Evolutionary conservation across 1,140 invertebrate species (phyloP).

Genomic region (Heliothis virescens): DNA sequence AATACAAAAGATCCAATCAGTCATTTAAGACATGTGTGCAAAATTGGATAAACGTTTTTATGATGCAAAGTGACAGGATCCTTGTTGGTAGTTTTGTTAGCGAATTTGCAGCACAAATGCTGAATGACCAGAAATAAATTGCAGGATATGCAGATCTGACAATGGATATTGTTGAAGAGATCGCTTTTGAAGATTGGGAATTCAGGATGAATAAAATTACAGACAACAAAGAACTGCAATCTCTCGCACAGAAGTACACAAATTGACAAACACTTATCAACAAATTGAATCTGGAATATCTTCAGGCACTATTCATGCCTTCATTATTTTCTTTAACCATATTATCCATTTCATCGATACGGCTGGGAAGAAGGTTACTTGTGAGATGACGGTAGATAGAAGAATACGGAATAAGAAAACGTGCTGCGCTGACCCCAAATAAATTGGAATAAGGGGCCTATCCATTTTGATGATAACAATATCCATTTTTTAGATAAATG

Average conservation of each 20-base stretch:
- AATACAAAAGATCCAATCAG: neutral
- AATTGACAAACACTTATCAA: neutral
- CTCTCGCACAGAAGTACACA: neutral
- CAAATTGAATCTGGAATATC: neutral
- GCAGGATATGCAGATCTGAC: conserved; percentile 15
- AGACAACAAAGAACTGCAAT: neutral
- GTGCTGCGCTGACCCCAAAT: too few relatives aligned
- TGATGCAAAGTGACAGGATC: conserved; percentile 5
- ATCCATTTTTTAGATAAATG: too few relatives aligned
- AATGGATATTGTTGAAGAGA: neutral
- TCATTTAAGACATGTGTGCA: conserved; percentile 16
- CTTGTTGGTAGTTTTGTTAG: neutral
- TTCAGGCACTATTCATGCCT: neutral
- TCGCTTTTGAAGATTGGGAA: neutral
- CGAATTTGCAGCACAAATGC: neutral
- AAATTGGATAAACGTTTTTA: conserved; percentile 19
- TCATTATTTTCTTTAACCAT: conserved; percentile 7
- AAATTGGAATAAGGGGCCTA: too few relatives aligned
- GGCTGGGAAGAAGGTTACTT: too few relatives aligned
- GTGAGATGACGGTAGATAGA: too few relatives aligned
- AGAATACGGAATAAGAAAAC: too few relatives aligned
- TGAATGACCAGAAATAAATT: neutral
- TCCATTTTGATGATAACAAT: too few relatives aligned
- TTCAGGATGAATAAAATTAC: neutral
- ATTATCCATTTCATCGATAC: neutral